These are phyloP conservation scores for Odontocerum albicorne DNA, from an alignment of 2,888 invertebrate genomes.

Conservation along the genomic window DNA sequence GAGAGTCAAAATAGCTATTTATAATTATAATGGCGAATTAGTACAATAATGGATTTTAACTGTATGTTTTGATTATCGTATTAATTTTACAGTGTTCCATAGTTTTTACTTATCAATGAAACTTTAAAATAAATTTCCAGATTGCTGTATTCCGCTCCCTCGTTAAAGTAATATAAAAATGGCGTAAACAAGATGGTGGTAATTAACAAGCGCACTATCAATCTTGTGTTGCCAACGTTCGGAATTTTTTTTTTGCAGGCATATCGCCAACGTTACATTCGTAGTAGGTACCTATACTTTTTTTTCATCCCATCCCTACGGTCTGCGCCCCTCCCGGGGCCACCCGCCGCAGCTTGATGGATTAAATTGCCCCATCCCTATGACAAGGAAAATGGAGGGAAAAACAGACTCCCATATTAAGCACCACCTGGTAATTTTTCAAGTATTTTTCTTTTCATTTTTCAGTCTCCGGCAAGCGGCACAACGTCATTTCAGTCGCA, in stretches of 20 bases:
- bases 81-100: too few relatives aligned
- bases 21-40: too few relatives aligned
- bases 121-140: too few relatives aligned
- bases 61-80: too few relatives aligned
- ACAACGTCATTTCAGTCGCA: too few relatives aligned
- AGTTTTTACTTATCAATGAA: too few relatives aligned
- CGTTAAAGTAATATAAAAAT: conserved; percentile 9
- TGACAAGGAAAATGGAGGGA: conserved; percentile 55
- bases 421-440: conserved; percentile 61
- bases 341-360: conserved; percentile 48
- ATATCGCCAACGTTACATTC: conserved; percentile 13
- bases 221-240: conserved; percentile 30
- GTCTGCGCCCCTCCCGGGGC: conserved; percentile 20
- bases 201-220: conserved; percentile 34
- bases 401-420: conserved; percentile 57
- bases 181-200: conserved; percentile 23
- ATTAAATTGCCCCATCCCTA: conserved; percentile 61
- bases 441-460: conserved; percentile 57
- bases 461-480: conserved; percentile 40
- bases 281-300: neutral
- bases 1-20: too few relatives aligned
- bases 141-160: too few relatives aligned
- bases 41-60: too few relatives aligned
- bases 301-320: neutral
- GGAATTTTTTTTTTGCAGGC: conserved; percentile 30